Percentiles rank a stretch among this genome's conserved stretches.
phyloP scores from a whole-genome alignment of 2,888 invertebrate genomes.

The Philhelius pedissequus region DNA sequence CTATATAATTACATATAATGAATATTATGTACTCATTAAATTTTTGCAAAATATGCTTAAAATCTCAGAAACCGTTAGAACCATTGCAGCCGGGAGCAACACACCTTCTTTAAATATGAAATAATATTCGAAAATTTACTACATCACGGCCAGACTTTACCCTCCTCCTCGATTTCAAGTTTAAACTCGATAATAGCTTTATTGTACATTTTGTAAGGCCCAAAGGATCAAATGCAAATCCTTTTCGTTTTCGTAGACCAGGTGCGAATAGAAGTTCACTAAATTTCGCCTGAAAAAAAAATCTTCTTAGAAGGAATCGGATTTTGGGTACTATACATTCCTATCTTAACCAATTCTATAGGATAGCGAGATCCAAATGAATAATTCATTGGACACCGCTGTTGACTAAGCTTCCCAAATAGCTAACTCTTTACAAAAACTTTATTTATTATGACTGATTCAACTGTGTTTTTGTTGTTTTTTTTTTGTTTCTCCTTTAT shows the following conservation, averaged over 20 bases:
- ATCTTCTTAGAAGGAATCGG: background rate
- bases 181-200: background rate
- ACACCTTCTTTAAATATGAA: too few species aligned
- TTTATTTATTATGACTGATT: conserved; percentile 47
- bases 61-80: too few species aligned
- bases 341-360: background rate
- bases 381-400: conserved; percentile 53
- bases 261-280: background rate
- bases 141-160: background rate
- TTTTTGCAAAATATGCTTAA: too few species aligned
- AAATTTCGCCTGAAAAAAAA: background rate
- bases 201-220: background rate
- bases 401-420: conserved; percentile 51
- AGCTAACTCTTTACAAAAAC: conserved; percentile 54
- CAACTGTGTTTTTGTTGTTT: background rate
- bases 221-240: background rate
- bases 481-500: background rate
- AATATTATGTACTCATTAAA: too few species aligned
- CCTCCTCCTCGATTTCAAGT: background rate
- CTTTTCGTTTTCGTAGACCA: background rate
- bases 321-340: too few species aligned
- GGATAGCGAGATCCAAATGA: conserved; percentile 24
- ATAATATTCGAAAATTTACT: background rate
- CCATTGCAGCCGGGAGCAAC: too few species aligned
- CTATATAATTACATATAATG: too few species aligned